Base-by-base conservation (phyloP, 2,888 invertebrate genomes). In the Lottia gigantea region DNA sequence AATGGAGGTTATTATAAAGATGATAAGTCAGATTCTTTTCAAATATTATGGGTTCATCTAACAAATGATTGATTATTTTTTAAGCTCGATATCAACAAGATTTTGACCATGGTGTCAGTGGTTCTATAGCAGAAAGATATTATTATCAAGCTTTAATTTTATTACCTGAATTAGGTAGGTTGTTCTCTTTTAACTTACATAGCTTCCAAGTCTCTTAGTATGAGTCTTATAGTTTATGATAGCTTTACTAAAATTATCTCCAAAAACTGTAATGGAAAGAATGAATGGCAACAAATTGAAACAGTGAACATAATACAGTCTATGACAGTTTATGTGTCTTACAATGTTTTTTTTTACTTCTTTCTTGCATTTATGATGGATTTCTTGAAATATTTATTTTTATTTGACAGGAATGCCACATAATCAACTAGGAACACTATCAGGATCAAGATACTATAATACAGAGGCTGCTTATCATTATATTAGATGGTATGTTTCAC, bases 391-490 rank as follows among this genome's bases (percentile, higher is more conserved):
- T 31, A 2, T n/a, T 49, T 65, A 46, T 25, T 70, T 64, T 49
- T 63, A 26, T 71, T 64, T 68, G 70, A 15, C 76, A 86, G 97
- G 97, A 64, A 95, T 96, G 94, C 95, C 97, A 1, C 94, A 95
- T 86, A 97, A 98, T 90, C 97, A 97, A 89, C 91, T 98, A 79
- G 97, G 96, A 0, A 97, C 96, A 23, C 89, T 98, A 67, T 93
- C 93, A 73, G 93, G 94, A 23, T 82, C 82, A 0, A 73, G 83
- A 83, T 95, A 95, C 88, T 93, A 93, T 86, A 94, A 94, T 83
- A 90, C 96, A 73, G 95, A 96, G 88, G 95, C 96, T 0, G 94
- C 94, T 23, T 96, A 95, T 88, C 94, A 95, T 88, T 97, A 97
- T 85, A 92, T 97, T 80, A 92, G 95, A 89, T 96, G 97, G 88